phyloP scores from a whole-genome alignment of 2,113 vertebrate genomes.

The Hiodon tergisus region DNA sequence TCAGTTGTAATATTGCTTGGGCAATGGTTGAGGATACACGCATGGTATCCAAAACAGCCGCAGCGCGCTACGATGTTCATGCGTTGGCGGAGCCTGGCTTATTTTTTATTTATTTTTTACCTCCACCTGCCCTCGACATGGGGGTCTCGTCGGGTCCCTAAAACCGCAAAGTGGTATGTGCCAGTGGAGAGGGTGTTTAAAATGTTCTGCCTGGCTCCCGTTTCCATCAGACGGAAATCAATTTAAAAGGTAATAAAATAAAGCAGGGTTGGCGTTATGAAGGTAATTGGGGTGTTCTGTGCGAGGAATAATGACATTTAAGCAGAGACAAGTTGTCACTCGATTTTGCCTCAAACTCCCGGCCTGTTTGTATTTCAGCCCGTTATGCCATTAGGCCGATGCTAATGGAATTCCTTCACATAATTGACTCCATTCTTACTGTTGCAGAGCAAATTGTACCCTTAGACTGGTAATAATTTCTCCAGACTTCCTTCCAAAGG shows the following conservation, averaged over 20 bases:
- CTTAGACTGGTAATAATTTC: conserved; percentile 49
- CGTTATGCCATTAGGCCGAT: conserved; percentile 55
- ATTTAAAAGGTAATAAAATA: conserved; percentile 50
- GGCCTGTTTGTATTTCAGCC: conserved; percentile 54
- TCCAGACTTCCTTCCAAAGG: conserved; percentile 29
- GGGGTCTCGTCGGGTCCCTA: not conserved
- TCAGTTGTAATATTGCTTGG: not conserved
- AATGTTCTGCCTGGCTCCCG: conserved; percentile 44
- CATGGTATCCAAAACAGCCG: not conserved
- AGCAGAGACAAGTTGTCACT: conserved; percentile 28
- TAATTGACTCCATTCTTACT: conserved; percentile 52
- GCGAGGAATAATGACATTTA: conserved; percentile 48
- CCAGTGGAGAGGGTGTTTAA: conserved; percentile 32
- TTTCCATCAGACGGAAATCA: conserved; percentile 47
- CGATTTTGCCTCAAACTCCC: conserved; percentile 37
- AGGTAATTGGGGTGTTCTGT: conserved; percentile 55
- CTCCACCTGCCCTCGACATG: not conserved
- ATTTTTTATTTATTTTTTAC: not conserved
- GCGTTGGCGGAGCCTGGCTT: not conserved
- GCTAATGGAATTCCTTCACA: conserved; percentile 59
- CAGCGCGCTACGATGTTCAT: no score
- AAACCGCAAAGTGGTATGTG: conserved; percentile 9
- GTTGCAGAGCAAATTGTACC: conserved; percentile 46
- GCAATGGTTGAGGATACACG: not conserved
- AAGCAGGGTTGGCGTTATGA: conserved; percentile 55